These are phyloP conservation scores for Meriones unguiculatus DNA, from an alignment of 2,113 vertebrate species.

Conservation along the genomic window DNA sequence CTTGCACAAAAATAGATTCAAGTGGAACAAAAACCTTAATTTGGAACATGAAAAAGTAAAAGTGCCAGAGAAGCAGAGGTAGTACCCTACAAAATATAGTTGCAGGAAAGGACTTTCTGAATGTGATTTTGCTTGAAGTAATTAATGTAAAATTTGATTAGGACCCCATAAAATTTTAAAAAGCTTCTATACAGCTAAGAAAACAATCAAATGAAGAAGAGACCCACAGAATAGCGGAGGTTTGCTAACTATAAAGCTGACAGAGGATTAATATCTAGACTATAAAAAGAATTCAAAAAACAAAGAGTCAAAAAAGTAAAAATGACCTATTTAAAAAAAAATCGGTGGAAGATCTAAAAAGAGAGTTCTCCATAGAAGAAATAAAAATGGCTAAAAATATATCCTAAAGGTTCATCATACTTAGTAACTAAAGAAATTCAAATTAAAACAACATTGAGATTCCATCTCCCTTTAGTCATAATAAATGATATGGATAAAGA, in stretches of 20 bases:
- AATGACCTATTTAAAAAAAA: no score
- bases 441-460: neutral
- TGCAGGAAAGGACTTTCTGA: neutral
- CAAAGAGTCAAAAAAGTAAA: no score
- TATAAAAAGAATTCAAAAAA: no score
- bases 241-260: no score
- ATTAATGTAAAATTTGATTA: neutral
- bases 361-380: no score
- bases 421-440: neutral
- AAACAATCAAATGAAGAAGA: no score
- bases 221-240: no score
- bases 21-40: neutral
- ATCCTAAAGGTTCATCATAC: no score
- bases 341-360: no score
- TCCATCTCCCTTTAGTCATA: neutral
- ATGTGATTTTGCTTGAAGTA: neutral
- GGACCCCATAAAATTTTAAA: neutral
- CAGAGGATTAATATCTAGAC: no score
- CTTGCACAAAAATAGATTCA: neutral
- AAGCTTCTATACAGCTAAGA: no score
- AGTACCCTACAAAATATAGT: neutral
- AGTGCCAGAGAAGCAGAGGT: neutral
- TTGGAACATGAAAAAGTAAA: neutral
- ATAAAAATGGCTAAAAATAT: no score
- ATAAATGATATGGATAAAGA: neutral